Evolutionary conservation across 2,888 invertebrate species (phyloP), one percentile per base, ranked within the genome.

Genomic region (Plebejus melissa): DNA sequence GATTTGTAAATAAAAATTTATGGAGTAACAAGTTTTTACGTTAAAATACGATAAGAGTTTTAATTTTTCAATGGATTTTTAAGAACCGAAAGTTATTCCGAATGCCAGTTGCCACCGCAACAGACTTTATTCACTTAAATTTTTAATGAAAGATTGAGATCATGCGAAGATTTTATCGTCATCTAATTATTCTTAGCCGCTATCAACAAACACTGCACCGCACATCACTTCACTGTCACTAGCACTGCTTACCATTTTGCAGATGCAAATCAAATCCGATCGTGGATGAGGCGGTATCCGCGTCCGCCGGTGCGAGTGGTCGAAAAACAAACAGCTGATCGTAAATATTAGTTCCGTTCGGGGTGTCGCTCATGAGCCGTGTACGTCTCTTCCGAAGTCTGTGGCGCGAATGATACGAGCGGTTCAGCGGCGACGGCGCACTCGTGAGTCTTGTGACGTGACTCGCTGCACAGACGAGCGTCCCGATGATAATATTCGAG

Each of bases 221-320:
- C 57, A 71, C 57, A 76, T 76, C 88, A 88, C 88, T 83, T 82
- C 89, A 90, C 89, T 84, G 80, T 82, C 88, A 89, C 89, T 85
- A 76, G 80, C 89, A 88, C 87, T 83, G 83, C 92, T 93, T 93
- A 93, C 92, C 92, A 93, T 93, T 85, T 81, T 91, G 82, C 77
- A 79, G 81, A 78, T 79, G 82, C 78, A 81, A 81, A 81, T 81
- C 85, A 84, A 86, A 76, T 74, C 74, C 38, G 65, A 69, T 69
- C 65, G 70, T 58, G 76, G 72, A 50, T 74, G 75, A 78, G 75
- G 69, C 46, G 75, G 76, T 76, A 69, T 77, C 70, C 74, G 74
- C 41, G 76, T 75, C 75, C 75, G 76, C 74, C 77, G 77, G 80
- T 79, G 80, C 79, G 83, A 83, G 82, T 84, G 79, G 81, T 79